A percentile compares a stretch with the other conserved stretches of the same genome.
phyloP scores from a whole-genome alignment of 2,113 vertebrate species.

The Serinus canaria region DNA sequence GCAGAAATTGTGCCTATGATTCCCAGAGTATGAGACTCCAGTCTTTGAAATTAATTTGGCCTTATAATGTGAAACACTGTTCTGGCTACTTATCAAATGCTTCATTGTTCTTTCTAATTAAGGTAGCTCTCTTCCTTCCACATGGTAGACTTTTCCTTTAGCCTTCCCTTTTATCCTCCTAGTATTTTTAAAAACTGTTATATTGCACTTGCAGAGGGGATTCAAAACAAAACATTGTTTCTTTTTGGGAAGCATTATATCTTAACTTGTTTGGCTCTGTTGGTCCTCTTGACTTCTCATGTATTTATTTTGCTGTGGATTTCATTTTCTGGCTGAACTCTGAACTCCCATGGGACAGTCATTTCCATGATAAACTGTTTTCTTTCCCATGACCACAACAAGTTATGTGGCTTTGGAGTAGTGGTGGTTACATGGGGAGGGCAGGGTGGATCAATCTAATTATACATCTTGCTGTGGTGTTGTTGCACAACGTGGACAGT shows the following conservation, averaged over 20 bases:
- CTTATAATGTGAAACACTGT: neutral
- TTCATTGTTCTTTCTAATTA: neutral
- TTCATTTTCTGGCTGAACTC: slow-evolving; percentile 48
- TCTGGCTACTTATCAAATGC: neutral
- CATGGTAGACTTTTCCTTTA: neutral
- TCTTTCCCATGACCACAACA: slow-evolving; percentile 57
- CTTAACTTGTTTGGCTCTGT: neutral
- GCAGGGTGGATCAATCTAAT: neutral
- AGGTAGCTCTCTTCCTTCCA: neutral
- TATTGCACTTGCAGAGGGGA: neutral
- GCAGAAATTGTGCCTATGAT: neutral
- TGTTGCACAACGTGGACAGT: neutral
- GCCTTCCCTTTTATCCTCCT: neutral
- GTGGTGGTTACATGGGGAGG: neutral
- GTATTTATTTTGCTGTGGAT: slow-evolving; percentile 11
- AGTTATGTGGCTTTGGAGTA: slow-evolving; percentile 18
- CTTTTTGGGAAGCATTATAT: neutral
- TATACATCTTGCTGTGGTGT: neutral
- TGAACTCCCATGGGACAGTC: slow-evolving; percentile 3
- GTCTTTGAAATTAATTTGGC: neutral
- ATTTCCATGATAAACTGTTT: slow-evolving; percentile 53
- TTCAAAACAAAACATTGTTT: neutral
- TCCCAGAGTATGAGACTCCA: neutral
- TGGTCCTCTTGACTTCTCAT: neutral
- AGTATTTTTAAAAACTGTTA: neutral